Base-by-base conservation (phyloP, 2,113 vertebrate species). In the Lucifuga dentata region DNA sequence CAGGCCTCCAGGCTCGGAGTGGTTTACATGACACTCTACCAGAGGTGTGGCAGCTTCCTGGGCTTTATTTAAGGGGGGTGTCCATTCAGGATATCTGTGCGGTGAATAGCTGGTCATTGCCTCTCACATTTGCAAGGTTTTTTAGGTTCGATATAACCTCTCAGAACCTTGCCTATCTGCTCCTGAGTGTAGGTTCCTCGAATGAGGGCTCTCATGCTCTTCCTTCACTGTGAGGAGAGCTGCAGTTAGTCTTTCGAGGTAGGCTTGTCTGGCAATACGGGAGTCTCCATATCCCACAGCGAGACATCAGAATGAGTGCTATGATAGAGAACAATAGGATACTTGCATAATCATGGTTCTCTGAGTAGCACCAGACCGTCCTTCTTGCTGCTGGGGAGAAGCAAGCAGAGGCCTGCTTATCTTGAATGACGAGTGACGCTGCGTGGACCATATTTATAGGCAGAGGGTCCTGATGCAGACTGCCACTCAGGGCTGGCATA, bases 281-380 rank as follows among this genome's bases (percentile, higher is more conserved):
- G 23, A 49, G 36, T n/a, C 11, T 51, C 11, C 17, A 65, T 60
- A 3, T 65, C 7, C 16, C 36, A 59, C 13, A 59, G 36, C 43
- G 29, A 59, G 41, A 64, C 36, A 32, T 41, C n/a, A 5, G 52
- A 39, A n/a, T n/a, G n/a, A n/a, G n/a, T n/a, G n/a, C n/a, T n/a
- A n/a, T n/a, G n/a, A n/a, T n/a, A n/a, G n/a, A n/a, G n/a, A n/a
- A n/a, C n/a, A n/a, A n/a, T n/a, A n/a, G n/a, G n/a, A n/a, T n/a
- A n/a, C n/a, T n/a, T n/a, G n/a, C n/a, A n/a, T n/a, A n/a, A n/a
- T n/a, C n/a, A n/a, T n/a, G n/a, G n/a, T n/a, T n/a, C n/a, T n/a
- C n/a, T n/a, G n/a, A n/a, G n/a, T n/a, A n/a, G n/a, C n/a, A n/a
- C n/a, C n/a, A n/a, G n/a, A n/a, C n/a, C n/a, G n/a, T n/a, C n/a